Evolutionary conservation across 2,113 vertebrate species (phyloP), one percentile per base, ranked within the genome.

Genomic region (Periophthalmus modestus): DNA sequence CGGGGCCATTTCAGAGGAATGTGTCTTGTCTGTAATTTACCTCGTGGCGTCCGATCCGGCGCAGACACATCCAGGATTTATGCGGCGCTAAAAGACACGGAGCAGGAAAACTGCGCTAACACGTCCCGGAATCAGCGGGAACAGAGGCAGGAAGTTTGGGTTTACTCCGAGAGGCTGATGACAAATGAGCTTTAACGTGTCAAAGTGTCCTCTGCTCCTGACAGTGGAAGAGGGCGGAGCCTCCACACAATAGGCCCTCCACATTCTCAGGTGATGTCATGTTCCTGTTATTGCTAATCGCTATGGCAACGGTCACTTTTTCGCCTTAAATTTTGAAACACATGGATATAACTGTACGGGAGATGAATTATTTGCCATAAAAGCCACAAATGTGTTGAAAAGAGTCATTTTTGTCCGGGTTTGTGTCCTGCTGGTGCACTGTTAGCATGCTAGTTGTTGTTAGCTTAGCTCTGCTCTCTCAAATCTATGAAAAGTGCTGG

Each of bases 21-120:
- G 91, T 85, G 79, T 71, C 28, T 82, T 85, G 80, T 82, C 89
- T 94, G 89, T 93, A 92, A 91, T 92, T 94, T 88, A 75, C 81
- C 82, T 80, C 76, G 81, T 90, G 85, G 90, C 91, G 91, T 92
- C 88, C 87, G 88, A 84, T 86, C 84, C 50, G 76, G 78, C 80
- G 82, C 77, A 83, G 87, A 87, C 88, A 88, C 84, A 87, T 70
- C 70, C 82, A 85, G 28, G 28, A 28, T 28, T 28, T 28, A 28
- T 28, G 28, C 28, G 3, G 28, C 82, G 86, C 83, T 69, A 61
- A 61, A 61, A 33, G 58, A 34, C 28, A 5, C 14, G n/a, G 16
- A 36, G 33, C 28, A 19, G 28, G 61, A 36, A 36, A 9, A 5
- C 6, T 1, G 61, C 33, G 15, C 33, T 10, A 33, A 63, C 61